Evolutionary conservation across 1,140 invertebrate genomes (phyloP).

Genomic region (Cyclargus thomasi): DNA sequence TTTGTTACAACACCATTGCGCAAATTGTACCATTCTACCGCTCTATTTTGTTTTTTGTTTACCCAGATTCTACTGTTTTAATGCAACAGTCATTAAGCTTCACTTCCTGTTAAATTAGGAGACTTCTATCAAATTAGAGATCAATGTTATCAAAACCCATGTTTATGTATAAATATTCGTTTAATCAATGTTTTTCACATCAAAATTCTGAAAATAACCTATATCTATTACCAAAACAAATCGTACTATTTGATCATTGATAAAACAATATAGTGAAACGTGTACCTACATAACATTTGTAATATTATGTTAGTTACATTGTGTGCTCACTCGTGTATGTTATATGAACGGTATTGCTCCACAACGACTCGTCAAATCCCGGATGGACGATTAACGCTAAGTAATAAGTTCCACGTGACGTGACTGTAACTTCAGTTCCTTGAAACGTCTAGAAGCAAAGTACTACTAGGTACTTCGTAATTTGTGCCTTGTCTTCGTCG

Average conservation of each 20-base stretch:
- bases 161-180: no score
- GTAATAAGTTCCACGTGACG: background rate
- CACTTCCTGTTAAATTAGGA: no score
- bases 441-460: background rate
- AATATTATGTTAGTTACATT: background rate
- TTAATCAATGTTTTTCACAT: no score
- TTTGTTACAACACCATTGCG: constrained; percentile 27
- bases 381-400: background rate
- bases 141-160: no score
- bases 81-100: no score
- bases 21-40: background rate
- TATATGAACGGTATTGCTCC: background rate
- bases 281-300: background rate
- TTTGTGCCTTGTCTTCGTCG: background rate
- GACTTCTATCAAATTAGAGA: no score
- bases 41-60: background rate
- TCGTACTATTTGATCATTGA: background rate
- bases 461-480: background rate
- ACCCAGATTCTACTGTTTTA: background rate
- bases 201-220: no score
- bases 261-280: background rate
- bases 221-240: background rate
- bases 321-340: background rate
- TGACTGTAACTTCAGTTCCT: background rate
- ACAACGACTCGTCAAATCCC: background rate